Evolutionary conservation across 2,113 vertebrate genomes (phyloP), one percentile per base, ranked within the genome.

Genomic region (Synodontis membranacea): DNA sequence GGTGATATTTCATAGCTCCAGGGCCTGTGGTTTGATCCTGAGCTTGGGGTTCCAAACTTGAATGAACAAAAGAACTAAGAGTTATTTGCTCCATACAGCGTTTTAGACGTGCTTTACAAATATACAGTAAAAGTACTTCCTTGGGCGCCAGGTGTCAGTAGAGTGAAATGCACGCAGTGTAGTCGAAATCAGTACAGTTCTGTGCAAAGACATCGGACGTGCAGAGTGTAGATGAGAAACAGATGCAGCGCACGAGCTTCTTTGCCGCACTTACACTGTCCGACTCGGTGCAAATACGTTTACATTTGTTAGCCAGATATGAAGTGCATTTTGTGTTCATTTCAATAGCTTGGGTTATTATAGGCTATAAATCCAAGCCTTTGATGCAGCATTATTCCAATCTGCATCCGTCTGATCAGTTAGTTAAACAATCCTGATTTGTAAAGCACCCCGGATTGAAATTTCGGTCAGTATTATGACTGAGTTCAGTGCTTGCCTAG

Each of bases 141-240:
- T 80, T 58, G 3, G 42, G 4, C 78, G 34, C 78, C 34, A 80
- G 78, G 21, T 80, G 78, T 80, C 78, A 80, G 52, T 80, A 80
- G 52, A 58, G 78, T 28, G 21, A 58, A 58, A 39, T 80, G 34
- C 19, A 58, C 7, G 52, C 50, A 37, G 78, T 56, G 19, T 37
- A 25, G 5, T 54, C n/a, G 75, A 3, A 23, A 54, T 79, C 48
- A 79, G 31, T 31, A 52, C 48, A n/a, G 4, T 5, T 34, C 50
- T 80, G 19, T 56, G 34, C 37, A 58, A 58, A 58, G 42, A 39
- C 50, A 56, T 34, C 76, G 10, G 31, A 50, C 58, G 39, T 80
- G 34, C 34, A 28, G 10, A 8, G 34, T 58, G 34, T 58, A 58
- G 10, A 58, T 80, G 52, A 80, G 25, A 80, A 80, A 80, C 52